A percentile compares a stretch with the other conserved stretches of the same genome.
Conservation (phyloP, 2,113 vertebrate species). For the Craseonycteris thonglongyai region DNA sequence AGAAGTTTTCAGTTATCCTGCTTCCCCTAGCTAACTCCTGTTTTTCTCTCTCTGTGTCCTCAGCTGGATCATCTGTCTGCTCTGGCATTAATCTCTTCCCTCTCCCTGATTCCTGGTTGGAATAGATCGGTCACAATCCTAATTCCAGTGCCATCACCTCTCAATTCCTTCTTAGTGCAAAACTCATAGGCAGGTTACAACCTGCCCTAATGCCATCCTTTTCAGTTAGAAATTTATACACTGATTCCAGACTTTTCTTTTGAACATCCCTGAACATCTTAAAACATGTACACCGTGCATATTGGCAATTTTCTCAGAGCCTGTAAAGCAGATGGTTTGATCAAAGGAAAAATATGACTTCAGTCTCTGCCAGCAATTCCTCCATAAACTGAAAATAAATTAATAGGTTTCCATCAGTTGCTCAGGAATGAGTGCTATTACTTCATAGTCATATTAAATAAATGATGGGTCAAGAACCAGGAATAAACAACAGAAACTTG, state of each 20-base stretch:
- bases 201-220: not conserved
- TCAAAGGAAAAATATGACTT: conserved; percentile 35
- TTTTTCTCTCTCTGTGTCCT: not conserved
- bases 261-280: not conserved
- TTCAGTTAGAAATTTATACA: not conserved
- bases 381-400: conserved; percentile 38
- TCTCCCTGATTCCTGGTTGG: not conserved
- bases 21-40: not conserved
- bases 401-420: not conserved
- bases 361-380: not conserved
- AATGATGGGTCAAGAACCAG: not conserved
- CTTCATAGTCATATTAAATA: not conserved
- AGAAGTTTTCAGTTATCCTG: not conserved
- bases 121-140: not conserved
- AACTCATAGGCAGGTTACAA: not conserved
- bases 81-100: not conserved
- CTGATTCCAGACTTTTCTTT: not conserved
- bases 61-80: not conserved
- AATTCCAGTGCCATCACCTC: not conserved
- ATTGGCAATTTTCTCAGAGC: not conserved
- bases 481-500: not conserved
- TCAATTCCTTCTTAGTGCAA: not conserved
- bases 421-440: not conserved
- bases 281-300: not conserved
- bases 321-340: not conserved